These are phyloP conservation scores for Formica selysi DNA, from an alignment of 1,140 invertebrate species.

Conservation along the genomic window DNA sequence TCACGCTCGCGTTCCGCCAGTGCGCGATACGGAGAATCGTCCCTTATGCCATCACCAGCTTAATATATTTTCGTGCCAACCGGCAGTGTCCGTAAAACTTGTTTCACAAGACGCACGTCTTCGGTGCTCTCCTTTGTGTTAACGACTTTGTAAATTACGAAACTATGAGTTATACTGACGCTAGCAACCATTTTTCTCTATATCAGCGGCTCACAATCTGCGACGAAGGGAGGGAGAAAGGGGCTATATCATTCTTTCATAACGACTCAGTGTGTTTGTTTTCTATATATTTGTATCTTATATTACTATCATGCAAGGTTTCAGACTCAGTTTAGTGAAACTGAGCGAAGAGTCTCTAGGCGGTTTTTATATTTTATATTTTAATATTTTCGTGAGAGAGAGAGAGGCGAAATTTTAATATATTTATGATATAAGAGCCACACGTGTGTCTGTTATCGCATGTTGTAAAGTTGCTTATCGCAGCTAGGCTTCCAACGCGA, in stretches of 20 bases:
- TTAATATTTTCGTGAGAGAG: neutral
- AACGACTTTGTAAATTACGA: constrained; percentile 48
- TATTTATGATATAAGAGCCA: neutral
- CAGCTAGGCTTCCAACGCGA: neutral
- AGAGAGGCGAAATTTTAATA: neutral
- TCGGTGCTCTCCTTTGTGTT: constrained; percentile 64
- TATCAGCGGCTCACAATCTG: constrained; percentile 30
- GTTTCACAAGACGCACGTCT: constrained; percentile 63
- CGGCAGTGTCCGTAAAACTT: neutral
- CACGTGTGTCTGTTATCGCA: neutral
- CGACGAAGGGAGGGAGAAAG: neutral
- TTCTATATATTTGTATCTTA: constrained; percentile 1
- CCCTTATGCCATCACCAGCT: constrained; percentile 28
- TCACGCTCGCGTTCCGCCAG: constrained; percentile 32
- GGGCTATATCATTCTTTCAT: constrained; percentile 28
- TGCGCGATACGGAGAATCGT: constrained; percentile 8
- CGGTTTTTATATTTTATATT: neutral
- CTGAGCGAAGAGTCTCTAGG: neutral
- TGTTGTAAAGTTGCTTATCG: constrained; percentile 15
- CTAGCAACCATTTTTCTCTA: constrained; percentile 40
- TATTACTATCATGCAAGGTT: neutral
- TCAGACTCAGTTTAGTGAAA: neutral
- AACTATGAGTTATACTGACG: constrained; percentile 33
- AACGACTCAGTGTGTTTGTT: constrained; percentile 28
- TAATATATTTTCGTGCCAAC: constrained; percentile 44